These are phyloP conservation scores for Galemys pyrenaicus DNA, from an alignment of 2,113 vertebrate genomes.

Conservation along the genomic window DNA sequence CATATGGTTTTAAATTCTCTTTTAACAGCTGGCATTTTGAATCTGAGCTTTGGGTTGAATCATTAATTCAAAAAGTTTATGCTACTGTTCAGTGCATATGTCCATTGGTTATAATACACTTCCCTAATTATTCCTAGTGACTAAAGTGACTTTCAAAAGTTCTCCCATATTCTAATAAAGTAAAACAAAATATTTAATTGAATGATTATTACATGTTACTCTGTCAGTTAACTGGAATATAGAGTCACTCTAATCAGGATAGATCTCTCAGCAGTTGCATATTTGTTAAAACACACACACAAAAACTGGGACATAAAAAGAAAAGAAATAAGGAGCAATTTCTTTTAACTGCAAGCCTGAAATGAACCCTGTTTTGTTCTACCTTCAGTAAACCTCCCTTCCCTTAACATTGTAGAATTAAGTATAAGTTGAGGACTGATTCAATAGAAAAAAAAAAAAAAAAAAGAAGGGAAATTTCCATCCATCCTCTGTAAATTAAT, in stretches of 20 bases:
- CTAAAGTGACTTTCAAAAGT: neutral
- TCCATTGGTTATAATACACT: neutral
- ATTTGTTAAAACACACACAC: conserved; percentile 32
- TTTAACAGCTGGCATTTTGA: conserved; percentile 39
- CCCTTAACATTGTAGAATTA: conserved; percentile 25
- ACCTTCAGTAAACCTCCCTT: conserved; percentile 24
- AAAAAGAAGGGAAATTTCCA: conserved; percentile 43
- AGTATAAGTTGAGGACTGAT: conserved; percentile 40
- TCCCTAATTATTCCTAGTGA: neutral
- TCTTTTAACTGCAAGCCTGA: conserved; percentile 39
- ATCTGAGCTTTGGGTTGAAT: conserved; percentile 6
- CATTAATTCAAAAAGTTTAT: conserved; percentile 48
- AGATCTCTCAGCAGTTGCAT: neutral
- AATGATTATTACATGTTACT: neutral
- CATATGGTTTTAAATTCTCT: conserved; percentile 45
- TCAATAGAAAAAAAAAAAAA: conserved; percentile 43
- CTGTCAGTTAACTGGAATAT: neutral
- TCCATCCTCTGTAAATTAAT: conserved; percentile 35
- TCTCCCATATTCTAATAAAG: neutral
- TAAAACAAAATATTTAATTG: neutral
- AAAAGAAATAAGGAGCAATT: neutral
- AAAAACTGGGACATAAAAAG: conserved; percentile 9
- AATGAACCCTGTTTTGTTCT: conserved; percentile 10
- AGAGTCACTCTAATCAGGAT: neutral
- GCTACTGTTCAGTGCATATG: neutral